Percentiles rank a stretch among this genome's conserved stretches.
Conservation (phyloP, 2,113 vertebrate genomes). For the Lophius piscatorius region DNA sequence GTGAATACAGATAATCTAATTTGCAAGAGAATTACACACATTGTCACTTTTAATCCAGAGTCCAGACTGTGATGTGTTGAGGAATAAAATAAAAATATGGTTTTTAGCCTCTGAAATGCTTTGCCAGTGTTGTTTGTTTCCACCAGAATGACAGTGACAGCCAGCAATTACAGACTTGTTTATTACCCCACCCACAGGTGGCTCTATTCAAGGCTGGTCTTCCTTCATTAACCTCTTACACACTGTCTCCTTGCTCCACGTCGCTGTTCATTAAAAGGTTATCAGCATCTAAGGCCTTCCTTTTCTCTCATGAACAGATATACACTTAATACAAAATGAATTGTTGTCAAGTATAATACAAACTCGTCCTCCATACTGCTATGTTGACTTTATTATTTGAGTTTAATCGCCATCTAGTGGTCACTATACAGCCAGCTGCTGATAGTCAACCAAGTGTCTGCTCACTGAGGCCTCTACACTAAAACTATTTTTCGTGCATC, state of each 20-base stretch:
- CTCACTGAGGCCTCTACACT: no score
- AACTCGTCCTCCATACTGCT: no score
- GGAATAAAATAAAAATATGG: neutral
- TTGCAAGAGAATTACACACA: neutral
- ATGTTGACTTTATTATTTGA: constrained; percentile 14
- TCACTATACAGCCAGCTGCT: neutral
- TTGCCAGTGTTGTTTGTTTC: constrained; percentile 35
- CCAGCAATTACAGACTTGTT: constrained; percentile 61
- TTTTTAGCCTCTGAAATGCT: neutral
- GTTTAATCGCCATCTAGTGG: constrained; percentile 65
- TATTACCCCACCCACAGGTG: no score
- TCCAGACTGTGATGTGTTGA: neutral
- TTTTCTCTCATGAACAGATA: no score
- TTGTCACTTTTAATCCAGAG: constrained; percentile 1
- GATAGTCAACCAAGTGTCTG: no score
- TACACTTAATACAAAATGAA: no score
- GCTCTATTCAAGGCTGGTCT: no score
- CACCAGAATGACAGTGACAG: constrained; percentile 35
- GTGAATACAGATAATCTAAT: no score
- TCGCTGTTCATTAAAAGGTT: no score
- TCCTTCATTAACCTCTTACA: constrained; percentile 44
- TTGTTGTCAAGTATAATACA: no score
- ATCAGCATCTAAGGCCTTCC: no score
- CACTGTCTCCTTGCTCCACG: neutral
- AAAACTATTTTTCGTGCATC: no score